Base-by-base conservation (phyloP, 92 coral and sea anemone species). In the Phymanthus crucifer region DNA sequence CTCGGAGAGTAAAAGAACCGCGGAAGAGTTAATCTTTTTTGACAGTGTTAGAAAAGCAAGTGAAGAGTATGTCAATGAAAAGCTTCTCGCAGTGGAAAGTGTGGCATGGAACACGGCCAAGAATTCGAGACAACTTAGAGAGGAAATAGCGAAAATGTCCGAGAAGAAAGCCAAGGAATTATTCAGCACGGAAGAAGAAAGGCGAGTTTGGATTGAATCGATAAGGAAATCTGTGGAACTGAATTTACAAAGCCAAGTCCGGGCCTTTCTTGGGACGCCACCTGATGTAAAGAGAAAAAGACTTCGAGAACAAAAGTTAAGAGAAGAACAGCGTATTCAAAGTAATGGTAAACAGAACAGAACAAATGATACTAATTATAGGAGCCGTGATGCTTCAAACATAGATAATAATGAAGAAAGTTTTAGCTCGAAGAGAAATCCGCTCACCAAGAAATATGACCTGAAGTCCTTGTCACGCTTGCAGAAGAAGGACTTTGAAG, bases 241-340 rank as follows among this genome's bases (percentile, higher is more conserved):
- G 17, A 93, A 81, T 71, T 93, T 95, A 75, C 97, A 95, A 47
- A 78, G 85, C 24, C 91, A 91, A 82, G 98, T 95, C 2, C 80
- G 98, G 32, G 94, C 93, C 4, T 94, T 84, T 10, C 56, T 95
- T 3, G 98, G 98, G 8, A 86, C 98, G 2, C 98, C 98, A 26
- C 97, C 97, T 11, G 83, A 84, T 26, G 92, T 86, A 35, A 91
- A 90, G 50, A 83, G 90, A 33, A 87, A 89, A 77, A 88, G 89
- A 77, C 83, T 80, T 26, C 72, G 76, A 24, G 93, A 81, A 68
- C 67, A 82, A 68, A 80, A 89, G 64, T 79, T 79, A 23, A 93
- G 89, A 21, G 97, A 91, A 67, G 90, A 88, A 45, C 84, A 69
- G 17, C 82, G 80, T 48, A 66, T 56, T 19, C 68, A 86, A 19